Evolutionary conservation across 2,797 vertebrate genomes (phyloP).

Genomic region (Oryzias sinensis): DNA sequence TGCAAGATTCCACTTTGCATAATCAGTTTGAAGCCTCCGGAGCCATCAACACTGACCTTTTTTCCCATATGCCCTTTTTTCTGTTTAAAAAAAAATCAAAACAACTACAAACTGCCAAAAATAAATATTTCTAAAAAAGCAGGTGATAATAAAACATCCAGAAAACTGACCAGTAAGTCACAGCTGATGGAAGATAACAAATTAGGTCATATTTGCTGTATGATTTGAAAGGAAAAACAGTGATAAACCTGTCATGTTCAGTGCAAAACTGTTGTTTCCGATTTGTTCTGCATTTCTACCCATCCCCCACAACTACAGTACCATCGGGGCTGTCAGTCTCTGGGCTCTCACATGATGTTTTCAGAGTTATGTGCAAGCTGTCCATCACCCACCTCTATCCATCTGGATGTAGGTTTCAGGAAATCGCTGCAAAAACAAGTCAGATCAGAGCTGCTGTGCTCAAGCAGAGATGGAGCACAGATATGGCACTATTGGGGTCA

Average conservation of each 20-base stretch:
- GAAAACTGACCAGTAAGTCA: no score
- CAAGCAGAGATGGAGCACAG: slow-evolving; percentile 23
- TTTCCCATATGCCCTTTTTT: no score
- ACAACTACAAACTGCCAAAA: no score
- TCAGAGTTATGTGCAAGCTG: slow-evolving; percentile 43
- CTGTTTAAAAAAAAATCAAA: no score
- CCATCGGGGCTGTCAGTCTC: slow-evolving; percentile 14
- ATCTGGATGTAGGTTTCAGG: slow-evolving; percentile 47
- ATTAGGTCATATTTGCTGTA: background rate
- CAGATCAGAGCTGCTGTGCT: slow-evolving; percentile 29
- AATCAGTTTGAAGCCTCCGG: no score
- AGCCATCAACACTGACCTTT: no score
- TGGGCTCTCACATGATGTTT: slow-evolving; percentile 29
- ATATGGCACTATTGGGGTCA: slow-evolving; percentile 19
- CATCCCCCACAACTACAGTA: slow-evolving; percentile 27
- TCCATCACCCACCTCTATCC: slow-evolving; percentile 48
- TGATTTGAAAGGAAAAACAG: background rate
- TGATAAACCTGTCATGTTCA: slow-evolving; percentile 2
- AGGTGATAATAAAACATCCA: no score
- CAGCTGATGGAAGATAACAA: no score
- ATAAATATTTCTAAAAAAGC: no score
- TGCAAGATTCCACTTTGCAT: no score
- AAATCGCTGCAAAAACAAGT: slow-evolving; percentile 34
- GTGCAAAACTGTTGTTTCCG: slow-evolving; percentile 42
- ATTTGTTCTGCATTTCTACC: slow-evolving; percentile 15